Percentiles rank a stretch among this genome's conserved stretches.
phyloP scores from a whole-genome alignment of 2,797 vertebrate genomes.

The Notamacropus eugenii region DNA sequence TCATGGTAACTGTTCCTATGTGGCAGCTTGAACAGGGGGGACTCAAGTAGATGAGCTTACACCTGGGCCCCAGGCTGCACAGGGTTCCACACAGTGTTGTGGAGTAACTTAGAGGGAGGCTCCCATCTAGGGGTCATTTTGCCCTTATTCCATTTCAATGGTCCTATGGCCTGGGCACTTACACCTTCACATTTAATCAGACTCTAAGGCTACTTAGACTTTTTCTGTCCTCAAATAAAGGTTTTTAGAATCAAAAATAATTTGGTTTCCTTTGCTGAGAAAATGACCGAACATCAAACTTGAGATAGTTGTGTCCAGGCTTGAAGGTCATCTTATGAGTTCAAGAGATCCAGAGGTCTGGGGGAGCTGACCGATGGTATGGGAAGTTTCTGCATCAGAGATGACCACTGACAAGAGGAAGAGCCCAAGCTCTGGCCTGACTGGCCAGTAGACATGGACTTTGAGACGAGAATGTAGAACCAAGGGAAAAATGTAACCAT shows the following conservation, averaged over 20 bases:
- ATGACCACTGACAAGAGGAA: not conserved
- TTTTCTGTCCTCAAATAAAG: constrained; percentile 63
- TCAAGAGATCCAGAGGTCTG: not conserved
- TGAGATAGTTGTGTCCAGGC: not conserved
- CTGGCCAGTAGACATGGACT: not conserved
- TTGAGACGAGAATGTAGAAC: not conserved
- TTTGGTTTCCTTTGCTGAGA: not conserved
- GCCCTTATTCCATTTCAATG: not conserved
- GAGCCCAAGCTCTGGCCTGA: not conserved
- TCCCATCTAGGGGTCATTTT: constrained; percentile 11
- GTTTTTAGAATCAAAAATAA: constrained; percentile 7
- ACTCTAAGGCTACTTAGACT: not conserved
- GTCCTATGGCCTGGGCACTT: not conserved
- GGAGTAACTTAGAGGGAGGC: not conserved
- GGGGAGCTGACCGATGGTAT: not conserved
- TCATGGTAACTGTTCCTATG: not conserved
- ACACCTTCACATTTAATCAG: not conserved
- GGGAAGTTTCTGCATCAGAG: not conserved
- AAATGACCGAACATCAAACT: not conserved
- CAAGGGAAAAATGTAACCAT: not conserved
- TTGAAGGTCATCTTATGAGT: not conserved
- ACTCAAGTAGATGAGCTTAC: not conserved
- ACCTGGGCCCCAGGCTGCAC: not conserved
- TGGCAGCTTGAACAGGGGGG: not conserved
- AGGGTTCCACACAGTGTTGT: not conserved